Conservation (phyloP, 2,888 invertebrate genomes). For the Nudaria mundana region DNA sequence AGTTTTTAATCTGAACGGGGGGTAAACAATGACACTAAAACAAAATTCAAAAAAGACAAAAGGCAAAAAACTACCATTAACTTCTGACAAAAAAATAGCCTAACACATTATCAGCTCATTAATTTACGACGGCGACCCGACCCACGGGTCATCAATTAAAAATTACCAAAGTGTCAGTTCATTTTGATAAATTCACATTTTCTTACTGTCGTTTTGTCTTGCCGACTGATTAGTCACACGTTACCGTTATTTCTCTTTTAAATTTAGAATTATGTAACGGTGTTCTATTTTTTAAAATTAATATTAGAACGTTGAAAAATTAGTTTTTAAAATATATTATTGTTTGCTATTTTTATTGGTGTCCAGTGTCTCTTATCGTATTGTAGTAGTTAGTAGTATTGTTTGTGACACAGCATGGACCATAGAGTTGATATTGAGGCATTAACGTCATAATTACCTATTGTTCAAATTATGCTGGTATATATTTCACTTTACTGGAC, state of each 20-base stretch:
- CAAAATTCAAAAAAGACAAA: constrained; percentile 17
- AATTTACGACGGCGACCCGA: constrained; percentile 59
- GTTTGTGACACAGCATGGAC: too few species aligned
- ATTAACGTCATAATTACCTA: too few species aligned
- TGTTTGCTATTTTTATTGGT: constrained; percentile 16
- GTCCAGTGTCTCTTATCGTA: constrained; percentile 13
- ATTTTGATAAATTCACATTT: constrained; percentile 62
- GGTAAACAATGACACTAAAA: not conserved
- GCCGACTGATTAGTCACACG: constrained; percentile 52
- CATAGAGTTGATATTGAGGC: too few species aligned
- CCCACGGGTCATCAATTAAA: constrained; percentile 57
- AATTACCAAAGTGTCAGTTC: constrained; percentile 57
- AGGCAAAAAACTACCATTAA: constrained; percentile 14
- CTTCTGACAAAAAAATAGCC: constrained; percentile 46
- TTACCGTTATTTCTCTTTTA: constrained; percentile 49
- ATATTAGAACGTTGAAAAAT: constrained; percentile 24
- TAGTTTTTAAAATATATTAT: constrained; percentile 24
- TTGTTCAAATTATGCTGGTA: too few species aligned
- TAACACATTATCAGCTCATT: constrained; percentile 66
- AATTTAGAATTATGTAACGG: constrained; percentile 32
- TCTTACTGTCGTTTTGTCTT: constrained; percentile 51
- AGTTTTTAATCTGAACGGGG: not conserved
- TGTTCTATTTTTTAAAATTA: constrained; percentile 20
- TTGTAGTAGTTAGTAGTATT: too few species aligned
- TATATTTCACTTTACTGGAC: too few species aligned